Base-by-base conservation (phyloP, 2,888 invertebrate genomes). In the Heliothis peltigera region DNA sequence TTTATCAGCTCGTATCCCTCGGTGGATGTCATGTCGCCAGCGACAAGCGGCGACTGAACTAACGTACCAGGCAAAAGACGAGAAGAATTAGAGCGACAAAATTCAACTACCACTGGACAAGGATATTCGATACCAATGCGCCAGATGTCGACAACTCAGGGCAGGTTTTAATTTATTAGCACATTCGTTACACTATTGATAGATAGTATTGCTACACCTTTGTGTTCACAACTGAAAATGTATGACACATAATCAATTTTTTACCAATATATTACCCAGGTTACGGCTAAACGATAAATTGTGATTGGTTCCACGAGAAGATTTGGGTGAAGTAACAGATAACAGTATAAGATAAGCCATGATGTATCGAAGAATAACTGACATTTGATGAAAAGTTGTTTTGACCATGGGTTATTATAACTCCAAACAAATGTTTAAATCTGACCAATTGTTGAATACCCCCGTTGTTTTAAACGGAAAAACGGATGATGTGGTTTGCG, bases 1-100 rank as follows among this genome's bases (percentile, higher is more conserved):
- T 92, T 93, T 82, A 95, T 95, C 79, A 95, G 89, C 82, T 94
- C 94, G 88, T 95, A 95, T 71, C 95, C 94, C 88, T 95, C 94
- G 61, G 95, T 91, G 82, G 93, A 90, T 86, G 95, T 91, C 95
- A 95, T 95, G 86, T 91, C 92, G 86, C 88, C 90, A 85, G 82
- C 84, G 82, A 74, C 85, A 83, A 77, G 69, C 73, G 82, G 83
- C 85, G 81, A 92, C 90, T 91, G 91, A 87, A 79, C 78, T 68
- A 75, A 65, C 70, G 74, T 42, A 77, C 79, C 87, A 85, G 85
- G 81, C 89, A 86, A 91, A 89, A 90, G 87, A 87, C 88, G 84
- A 89, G 89, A 91, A 87, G 89, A 94, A 94, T 93, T 91, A 93
- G 94, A 95, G 94, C 94, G 94, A 93, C 94, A 91, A 94, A 94